These are phyloP conservation scores for Antigone vipio DNA, from an alignment of 2,113 vertebrate genomes.

Conservation along the genomic window DNA sequence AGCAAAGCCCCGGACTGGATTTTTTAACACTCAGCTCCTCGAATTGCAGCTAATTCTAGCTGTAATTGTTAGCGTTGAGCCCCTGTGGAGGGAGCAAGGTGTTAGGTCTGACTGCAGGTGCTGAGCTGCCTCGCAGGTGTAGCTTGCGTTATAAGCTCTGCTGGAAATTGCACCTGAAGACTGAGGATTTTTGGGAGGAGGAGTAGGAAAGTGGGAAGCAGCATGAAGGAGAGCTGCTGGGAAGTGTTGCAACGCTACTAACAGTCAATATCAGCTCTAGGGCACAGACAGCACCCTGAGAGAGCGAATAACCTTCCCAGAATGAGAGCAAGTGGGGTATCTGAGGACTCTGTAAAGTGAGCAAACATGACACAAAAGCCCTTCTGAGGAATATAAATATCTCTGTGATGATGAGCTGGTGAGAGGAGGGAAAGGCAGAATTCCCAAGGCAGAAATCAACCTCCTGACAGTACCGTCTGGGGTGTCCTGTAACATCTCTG, in stretches of 20 bases:
- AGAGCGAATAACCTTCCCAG: not conserved
- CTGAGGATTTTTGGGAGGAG: not conserved
- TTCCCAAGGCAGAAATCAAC: conserved; percentile 10
- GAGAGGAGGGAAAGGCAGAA: conserved; percentile 25
- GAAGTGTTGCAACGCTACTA: not conserved
- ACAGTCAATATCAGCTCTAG: not conserved
- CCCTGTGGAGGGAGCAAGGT: not conserved
- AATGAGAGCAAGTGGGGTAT: not conserved
- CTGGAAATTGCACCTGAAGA: not conserved
- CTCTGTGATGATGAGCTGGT: not conserved
- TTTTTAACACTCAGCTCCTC: not conserved
- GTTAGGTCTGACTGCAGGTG: not conserved
- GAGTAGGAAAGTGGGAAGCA: not conserved
- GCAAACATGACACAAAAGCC: conserved; percentile 6
- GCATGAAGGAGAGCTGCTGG: not conserved
- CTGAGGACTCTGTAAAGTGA: not conserved
- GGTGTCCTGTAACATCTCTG: conserved; percentile 39
- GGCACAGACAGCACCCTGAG: not conserved
- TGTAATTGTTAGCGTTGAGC: not conserved
- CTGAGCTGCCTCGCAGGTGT: not conserved
- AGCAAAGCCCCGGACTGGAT: not conserved
- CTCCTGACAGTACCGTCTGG: conserved; percentile 11
- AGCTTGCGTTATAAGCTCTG: not conserved
- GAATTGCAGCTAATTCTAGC: not conserved
- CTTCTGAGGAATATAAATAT: conserved; percentile 33